phyloP scores from a whole-genome alignment of 1,140 invertebrate species.

The Apolygus lucorum region DNA sequence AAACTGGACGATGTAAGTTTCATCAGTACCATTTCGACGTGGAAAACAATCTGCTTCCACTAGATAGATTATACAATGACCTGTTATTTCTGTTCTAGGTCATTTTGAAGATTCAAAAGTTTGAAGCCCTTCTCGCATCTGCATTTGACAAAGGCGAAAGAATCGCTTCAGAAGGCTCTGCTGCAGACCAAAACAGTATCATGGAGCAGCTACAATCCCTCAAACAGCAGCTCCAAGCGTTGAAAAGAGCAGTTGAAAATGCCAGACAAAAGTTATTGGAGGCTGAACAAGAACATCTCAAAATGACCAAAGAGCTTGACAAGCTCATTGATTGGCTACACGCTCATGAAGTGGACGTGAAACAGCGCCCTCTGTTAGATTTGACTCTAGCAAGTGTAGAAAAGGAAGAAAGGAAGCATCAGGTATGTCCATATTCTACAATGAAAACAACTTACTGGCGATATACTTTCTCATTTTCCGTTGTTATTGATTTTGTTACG shows the following conservation, averaged over 20 bases:
- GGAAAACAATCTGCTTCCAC: too few relatives aligned
- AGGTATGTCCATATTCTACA: constrained; percentile 40
- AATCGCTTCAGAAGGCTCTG: constrained; percentile 77
- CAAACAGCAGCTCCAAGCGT: constrained; percentile 55
- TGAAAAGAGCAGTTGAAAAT: constrained; percentile 72
- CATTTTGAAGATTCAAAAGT: constrained; percentile 74
- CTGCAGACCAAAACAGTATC: constrained; percentile 74
- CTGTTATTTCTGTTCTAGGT: constrained; percentile 40
- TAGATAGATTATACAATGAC: too few relatives aligned
- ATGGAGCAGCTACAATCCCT: constrained; percentile 77
- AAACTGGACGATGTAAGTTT: constrained; percentile 66
- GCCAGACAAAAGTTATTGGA: constrained; percentile 77
- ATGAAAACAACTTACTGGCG: not conserved
- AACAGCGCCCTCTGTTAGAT: constrained; percentile 69
- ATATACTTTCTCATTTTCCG: too few relatives aligned
- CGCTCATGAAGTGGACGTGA: constrained; percentile 70
- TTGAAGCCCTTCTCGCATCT: constrained; percentile 73
- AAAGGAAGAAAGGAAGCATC: constrained; percentile 69
- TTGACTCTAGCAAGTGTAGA: constrained; percentile 70
- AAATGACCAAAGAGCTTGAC: constrained; percentile 68
- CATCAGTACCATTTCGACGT: too few relatives aligned
- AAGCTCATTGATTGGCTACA: constrained; percentile 76
- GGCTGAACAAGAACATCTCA: constrained; percentile 76
- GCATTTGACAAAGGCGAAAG: constrained; percentile 86
- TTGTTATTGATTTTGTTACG: too few relatives aligned